Base-by-base conservation (phyloP, 2,888 invertebrate genomes). In the Sipunculus nudus region DNA sequence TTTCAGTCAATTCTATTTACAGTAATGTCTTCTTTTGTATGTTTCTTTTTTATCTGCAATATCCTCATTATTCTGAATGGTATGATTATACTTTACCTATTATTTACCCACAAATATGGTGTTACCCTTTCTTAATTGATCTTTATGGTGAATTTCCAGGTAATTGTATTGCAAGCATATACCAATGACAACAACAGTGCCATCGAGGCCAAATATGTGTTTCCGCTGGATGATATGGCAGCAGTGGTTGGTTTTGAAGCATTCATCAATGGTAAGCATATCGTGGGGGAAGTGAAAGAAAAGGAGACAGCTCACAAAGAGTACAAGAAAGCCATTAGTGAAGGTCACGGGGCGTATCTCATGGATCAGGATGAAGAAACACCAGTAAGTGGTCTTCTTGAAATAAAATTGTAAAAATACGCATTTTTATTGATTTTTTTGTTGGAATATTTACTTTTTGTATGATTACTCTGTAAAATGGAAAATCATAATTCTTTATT, bases 201-300 rank as follows among this genome's bases (percentile, higher is more conserved):
- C 13, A 76, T 83, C 3, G 84, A 84, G 63, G 84, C 82, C 8
- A 83, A 84, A 70, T 84, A 83, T 69, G 81, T 84, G 28, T 84
- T 85, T 61, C 84, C 84, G 0, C 74, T 84, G 49, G 79, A 78
- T 41, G 84, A 83, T 25, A 75, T 77, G 67, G 83, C 83, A 16
- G 82, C 80, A 10, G 83, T 85, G 29, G 84, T 83, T 71, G 84
- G 82, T 0, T 85, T 85, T 71, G 84, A 85, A 61, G 85, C 84
- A 1, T 84, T 79, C 70, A 82, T 84, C 61, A 82, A 83, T 63
- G 80, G 78, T 41, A 83, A 83, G 57, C 83, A 84, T 62, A 77
- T 84, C 16, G 72, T 84, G 3, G 84, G 58, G 10, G 61, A 67
- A 58, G 81, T 84, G 53, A 82, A 84, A 62, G 84, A 84, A 70